Evolutionary conservation across 2,113 vertebrate species (phyloP), one percentile per base, ranked within the genome.

Genomic region (Pteropus alecto): DNA sequence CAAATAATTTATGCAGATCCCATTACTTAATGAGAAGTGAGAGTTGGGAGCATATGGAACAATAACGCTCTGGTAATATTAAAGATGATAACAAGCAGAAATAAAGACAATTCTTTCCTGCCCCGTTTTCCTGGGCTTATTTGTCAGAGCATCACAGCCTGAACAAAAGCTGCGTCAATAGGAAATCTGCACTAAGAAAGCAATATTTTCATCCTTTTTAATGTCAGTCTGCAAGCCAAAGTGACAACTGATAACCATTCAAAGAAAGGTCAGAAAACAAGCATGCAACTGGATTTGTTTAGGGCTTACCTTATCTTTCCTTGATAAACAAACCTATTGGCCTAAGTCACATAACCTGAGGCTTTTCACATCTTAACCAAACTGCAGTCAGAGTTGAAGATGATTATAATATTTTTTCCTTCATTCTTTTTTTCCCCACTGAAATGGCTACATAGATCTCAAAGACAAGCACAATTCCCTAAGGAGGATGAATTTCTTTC

Each of bases 301-400:
- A 96, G 97, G 92, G 90, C 89, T 98, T 98, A 95, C 85, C 93
- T 98, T 98, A 98, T 97, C 94, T 98, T 6, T 77, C 97, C 98
- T 96, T 96, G 95, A 97, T 98, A 98, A 98, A 97, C 18, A 96
- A 98, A 98, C 97, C 90, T 98, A 93, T 84, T 98, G 97, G 95
- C 96, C 91, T 96, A 97, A 97, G 94, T 98, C 87, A 51, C 35
- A 77, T 92, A 97, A 98, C 97, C 91, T 71, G 94, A 97, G 97
- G 91, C 95, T 97, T 71, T 97, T 97, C 97, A 71, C 0, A 0
- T 96, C 87, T 94, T 85, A 95, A 95, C 63, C 94, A 81, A 97
- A 96, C 78, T 94, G 91, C n/a, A 97, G 76, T 95, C 51, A 92
- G 91, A 76, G 33, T 28, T 96, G 95, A 96, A 98, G 97, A 98